phyloP scores from a whole-genome alignment of 2,888 invertebrate genomes.

The Diarsia dahlii region DNA sequence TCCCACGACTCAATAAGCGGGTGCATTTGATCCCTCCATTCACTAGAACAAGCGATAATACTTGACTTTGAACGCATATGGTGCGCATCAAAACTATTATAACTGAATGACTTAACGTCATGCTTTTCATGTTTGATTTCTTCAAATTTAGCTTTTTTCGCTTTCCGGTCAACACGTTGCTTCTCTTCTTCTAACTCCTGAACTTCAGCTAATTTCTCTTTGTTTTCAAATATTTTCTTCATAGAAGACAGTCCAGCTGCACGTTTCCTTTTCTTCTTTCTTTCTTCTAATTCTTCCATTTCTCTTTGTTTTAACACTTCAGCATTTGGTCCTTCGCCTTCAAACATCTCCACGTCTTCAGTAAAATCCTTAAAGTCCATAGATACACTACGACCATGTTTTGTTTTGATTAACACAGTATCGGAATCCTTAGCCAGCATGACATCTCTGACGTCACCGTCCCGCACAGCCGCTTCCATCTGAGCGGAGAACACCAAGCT shows the following conservation, averaged over 20 bases:
- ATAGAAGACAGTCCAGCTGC: constrained; percentile 92
- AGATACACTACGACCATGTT: constrained; percentile 94
- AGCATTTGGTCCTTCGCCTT: constrained; percentile 93
- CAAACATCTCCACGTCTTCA: constrained; percentile 91
- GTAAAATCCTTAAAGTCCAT: constrained; percentile 92
- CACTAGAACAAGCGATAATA: constrained; percentile 87
- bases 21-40: constrained; percentile 92
- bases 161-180: constrained; percentile 81
- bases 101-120: constrained; percentile 86
- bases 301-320: constrained; percentile 92
- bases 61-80: constrained; percentile 89
- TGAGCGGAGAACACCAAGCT: constrained; percentile 94
- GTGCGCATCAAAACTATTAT: constrained; percentile 87
- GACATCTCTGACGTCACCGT: constrained; percentile 94
- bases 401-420: constrained; percentile 93
- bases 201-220: constrained; percentile 93
- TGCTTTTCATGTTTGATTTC: constrained; percentile 86
- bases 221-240: constrained; percentile 94
- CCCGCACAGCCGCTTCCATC: constrained; percentile 94
- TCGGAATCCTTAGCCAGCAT: constrained; percentile 94
- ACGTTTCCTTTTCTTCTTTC: constrained; percentile 91
- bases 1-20: constrained; percentile 92
- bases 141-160: constrained; percentile 86
- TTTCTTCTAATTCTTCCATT: constrained; percentile 89
- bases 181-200: constrained; percentile 91